Evolutionary conservation across 37 sponge, comb jelly and placozoan genomes (phyloP), one percentile per base, ranked within the genome.

Genomic region (Lycopodina hypogea): DNA sequence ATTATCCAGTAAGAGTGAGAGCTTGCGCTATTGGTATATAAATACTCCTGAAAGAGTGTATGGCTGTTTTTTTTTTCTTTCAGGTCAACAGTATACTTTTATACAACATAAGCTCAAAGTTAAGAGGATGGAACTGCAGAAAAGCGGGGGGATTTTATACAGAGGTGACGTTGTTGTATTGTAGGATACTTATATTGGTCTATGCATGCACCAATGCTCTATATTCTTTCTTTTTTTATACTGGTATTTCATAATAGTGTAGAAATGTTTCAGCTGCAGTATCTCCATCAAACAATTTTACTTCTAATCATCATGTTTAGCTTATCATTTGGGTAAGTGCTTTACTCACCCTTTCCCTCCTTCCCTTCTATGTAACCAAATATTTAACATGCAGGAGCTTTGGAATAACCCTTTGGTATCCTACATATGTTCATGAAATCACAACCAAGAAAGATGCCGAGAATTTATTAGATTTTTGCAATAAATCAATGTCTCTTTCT

Each of bases 321-420:
- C 28, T 73, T 90, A 35, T 75, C 90, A 23, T 85, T 84, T 57
- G 90, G 90, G 89, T 89, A 26, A 79, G 89, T 78, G 48, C 8
- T 45, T 9, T 45, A 12, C 48, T 9, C 48, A 45, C 48, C 48
- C 4, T 45, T 12, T 45, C 48, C 9, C 9, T 45, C 4, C 9
- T 12, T 45, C 48, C 4, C 48, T 45, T 45, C 9, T 12, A 12
- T 45, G 48, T 9, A 45, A 12, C 9, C 48, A 12, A 42, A 35
- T 17, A 70, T 12, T 26, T 28, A 32, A 48, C 22, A 56, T 53
- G 24, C 81, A 89, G 90, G 39, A 61, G 83, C 2, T 90, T 82
- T 74, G 90, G 90, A 26, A 72, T 86, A 12, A 52, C 79, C 22
- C 62, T 90, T 30, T 90, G 90, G 90, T 90, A 74, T 52, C 90